A percentile compares a stretch with the other conserved stretches of the same genome.
phyloP scores from a whole-genome alignment of 2,888 invertebrate genomes.

The Nudaria mundana region DNA sequence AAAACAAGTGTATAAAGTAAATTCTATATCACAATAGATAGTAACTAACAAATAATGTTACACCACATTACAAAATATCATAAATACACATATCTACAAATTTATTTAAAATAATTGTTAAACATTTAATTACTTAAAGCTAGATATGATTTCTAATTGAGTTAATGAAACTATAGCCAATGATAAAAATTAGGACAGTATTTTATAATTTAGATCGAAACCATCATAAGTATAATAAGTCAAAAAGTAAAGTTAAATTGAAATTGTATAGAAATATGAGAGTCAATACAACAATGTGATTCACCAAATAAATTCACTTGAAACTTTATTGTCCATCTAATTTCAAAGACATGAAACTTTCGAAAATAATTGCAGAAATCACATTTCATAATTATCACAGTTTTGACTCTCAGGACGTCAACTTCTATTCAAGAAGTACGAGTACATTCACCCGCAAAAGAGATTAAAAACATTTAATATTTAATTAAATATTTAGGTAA shows the following conservation, averaged over 20 bases:
- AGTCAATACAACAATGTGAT: constrained; percentile 21
- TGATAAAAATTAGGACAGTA: neutral
- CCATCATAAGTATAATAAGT: no score
- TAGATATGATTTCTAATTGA: constrained; percentile 28
- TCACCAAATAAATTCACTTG: constrained; percentile 6
- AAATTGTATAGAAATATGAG: constrained; percentile 12
- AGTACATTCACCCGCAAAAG: constrained; percentile 1
- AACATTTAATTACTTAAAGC: constrained; percentile 17
- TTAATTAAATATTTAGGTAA: constrained; percentile 20
- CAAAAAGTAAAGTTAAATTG: constrained; percentile 8
- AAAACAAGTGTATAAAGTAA: constrained; percentile 21
- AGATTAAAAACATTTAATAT: constrained; percentile 19
- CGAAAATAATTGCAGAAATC: constrained; percentile 51
- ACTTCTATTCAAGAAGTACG: constrained; percentile 4
- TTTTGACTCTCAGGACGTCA: constrained; percentile 23
- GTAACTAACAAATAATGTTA: constrained; percentile 24
- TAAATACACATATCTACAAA: constrained; percentile 26
- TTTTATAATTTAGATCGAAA: no score
- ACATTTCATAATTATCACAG: constrained; percentile 46
- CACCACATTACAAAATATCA: constrained; percentile 22
- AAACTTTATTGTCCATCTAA: constrained; percentile 41
- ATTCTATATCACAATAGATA: constrained; percentile 35
- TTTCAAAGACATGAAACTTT: constrained; percentile 35
- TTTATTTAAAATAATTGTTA: constrained; percentile 32
- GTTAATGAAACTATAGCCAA: constrained; percentile 10